Conservation (phyloP, 2,113 vertebrate genomes). For the Ceyx margarethae region DNA sequence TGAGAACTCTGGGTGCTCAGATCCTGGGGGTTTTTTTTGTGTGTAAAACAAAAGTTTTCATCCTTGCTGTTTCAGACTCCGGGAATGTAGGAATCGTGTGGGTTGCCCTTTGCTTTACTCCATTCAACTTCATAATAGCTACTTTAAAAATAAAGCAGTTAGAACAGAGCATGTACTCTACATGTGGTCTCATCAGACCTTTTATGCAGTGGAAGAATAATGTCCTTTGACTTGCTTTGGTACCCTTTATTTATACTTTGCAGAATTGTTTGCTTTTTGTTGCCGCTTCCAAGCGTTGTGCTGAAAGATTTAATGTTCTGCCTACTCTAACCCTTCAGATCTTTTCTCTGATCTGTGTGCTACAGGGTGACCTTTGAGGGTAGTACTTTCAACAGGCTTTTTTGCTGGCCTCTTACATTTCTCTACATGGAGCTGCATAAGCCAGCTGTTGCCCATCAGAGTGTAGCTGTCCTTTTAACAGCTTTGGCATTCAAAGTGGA, state of each 20-base stretch:
- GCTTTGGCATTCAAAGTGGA: not conserved
- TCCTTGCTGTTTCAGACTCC: not conserved
- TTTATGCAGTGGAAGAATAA: not conserved
- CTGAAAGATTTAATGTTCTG: not conserved
- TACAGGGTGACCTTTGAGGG: not conserved
- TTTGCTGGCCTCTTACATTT: not conserved
- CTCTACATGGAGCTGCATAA: not conserved
- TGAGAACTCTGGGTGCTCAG: not conserved
- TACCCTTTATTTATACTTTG: not conserved
- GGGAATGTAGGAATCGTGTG: not conserved
- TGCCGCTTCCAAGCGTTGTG: not conserved
- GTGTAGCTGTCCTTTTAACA: not conserved
- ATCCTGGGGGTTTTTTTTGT: not conserved
- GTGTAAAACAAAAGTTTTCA: not conserved
- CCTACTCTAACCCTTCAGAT: not conserved
- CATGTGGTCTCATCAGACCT: not conserved
- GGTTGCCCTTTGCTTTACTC: constrained; percentile 13
- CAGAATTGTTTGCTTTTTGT: not conserved
- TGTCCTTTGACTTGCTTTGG: not conserved
- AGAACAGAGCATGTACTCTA: not conserved
- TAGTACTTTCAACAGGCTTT: not conserved
- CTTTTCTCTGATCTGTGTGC: not conserved
- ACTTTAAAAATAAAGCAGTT: not conserved
- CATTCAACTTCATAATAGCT: not conserved
- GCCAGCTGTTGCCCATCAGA: constrained; percentile 32